Base-by-base conservation (phyloP, 2,888 invertebrate genomes). In the Drosophila pullipes region DNA sequence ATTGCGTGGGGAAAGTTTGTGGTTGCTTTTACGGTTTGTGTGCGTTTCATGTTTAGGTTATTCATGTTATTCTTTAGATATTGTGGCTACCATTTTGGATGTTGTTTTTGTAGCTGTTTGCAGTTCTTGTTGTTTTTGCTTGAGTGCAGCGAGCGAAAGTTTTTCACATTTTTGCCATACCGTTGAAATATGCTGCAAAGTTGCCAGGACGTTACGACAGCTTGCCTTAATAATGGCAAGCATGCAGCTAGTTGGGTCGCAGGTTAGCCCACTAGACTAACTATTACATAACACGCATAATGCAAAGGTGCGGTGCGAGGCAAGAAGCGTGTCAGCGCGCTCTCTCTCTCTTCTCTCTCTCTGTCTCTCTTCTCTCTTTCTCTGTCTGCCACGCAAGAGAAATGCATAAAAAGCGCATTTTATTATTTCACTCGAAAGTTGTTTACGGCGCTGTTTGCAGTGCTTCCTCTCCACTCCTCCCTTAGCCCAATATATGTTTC, bases 361-460 rank as follows among this genome's bases (percentile, higher is more conserved):
- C 28, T 39, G 6, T 49, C 30, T 31, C 22, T 59, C 44, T 25
- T 55, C 61, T 39, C 58, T 55, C 28, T 57, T 11, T 41, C 25
- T 33, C 22, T 61, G 53, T 35, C 31, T 25, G 16, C 35, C 41
- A 47, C 55, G 49, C 60, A 18, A 16, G 57, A 60, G 74, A 76
- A 85, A 74, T 87, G 88, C 85, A 85, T 85, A 87, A 89, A 85
- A 83, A 85, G 88, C 73, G 85, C 85, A 81, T 88, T 90, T 89
- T 89, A 85, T 85, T 85, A 90, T 85, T 85, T 85, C 85, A 85
- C 88, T 90, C 83, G 83, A 90, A 85, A 88, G 68, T 89, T 89
- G 90, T 85, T 85, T 85, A 89, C 83, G 90, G 71, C 69, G 83
- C 77, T 66, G 69, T 83, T 77, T 53, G 57, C 55, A 67, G 39